These are phyloP conservation scores for Sebastes nivosus DNA, from an alignment of 2,797 vertebrate genomes.

Conservation along the genomic window DNA sequence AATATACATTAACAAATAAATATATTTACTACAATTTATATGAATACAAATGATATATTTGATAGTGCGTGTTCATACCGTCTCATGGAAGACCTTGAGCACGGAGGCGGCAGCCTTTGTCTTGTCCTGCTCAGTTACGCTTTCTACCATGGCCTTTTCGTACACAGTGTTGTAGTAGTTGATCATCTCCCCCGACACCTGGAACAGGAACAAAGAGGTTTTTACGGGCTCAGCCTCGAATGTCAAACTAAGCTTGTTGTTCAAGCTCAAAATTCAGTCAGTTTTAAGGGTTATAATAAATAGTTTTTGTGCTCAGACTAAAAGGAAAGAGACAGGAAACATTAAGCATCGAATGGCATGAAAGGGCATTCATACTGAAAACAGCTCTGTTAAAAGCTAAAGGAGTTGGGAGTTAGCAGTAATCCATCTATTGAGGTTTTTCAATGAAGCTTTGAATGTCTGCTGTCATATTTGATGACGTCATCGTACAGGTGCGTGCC, in stretches of 20 bases:
- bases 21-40: neutral
- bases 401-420: no score
- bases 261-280: neutral
- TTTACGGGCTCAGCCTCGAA: neutral
- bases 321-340: neutral
- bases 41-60: neutral
- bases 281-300: neutral
- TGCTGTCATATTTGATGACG: neutral
- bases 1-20: neutral
- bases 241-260: neutral
- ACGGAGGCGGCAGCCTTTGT: constrained; percentile 72
- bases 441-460: neutral
- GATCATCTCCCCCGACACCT: constrained; percentile 92
- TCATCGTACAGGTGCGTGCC: neutral
- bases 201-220: constrained; percentile 1
- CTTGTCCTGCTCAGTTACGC: rapidly evolving
- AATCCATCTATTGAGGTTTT: neutral
- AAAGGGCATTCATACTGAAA: neutral
- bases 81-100: constrained; percentile 92
- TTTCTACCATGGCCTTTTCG: constrained; percentile 16
- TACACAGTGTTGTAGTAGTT: constrained; percentile 89
- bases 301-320: no score
- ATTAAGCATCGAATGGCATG: neutral
- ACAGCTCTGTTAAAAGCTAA: neutral
- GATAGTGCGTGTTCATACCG: constrained; percentile 75